phyloP scores from a whole-genome alignment of 1,140 invertebrate genomes.

The Drosophila suzukii region DNA sequence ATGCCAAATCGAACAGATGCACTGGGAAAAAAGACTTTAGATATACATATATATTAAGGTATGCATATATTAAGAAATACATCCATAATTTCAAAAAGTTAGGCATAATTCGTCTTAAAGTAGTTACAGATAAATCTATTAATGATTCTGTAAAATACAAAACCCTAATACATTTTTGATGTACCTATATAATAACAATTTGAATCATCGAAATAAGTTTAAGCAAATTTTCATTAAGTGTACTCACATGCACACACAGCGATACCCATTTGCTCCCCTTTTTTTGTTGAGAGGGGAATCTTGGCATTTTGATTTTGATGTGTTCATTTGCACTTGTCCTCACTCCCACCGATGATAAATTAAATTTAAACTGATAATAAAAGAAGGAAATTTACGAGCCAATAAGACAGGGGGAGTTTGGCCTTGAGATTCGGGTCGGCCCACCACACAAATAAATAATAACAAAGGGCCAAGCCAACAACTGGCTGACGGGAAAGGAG shows the following conservation, averaged over 20 bases:
- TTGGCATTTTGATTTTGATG: conserved; percentile 71
- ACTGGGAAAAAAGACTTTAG: not conserved
- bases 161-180: too few relatives aligned
- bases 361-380: conserved; percentile 82
- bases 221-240: not conserved
- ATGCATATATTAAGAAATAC: not conserved
- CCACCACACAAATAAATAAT: conserved; percentile 66
- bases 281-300: conserved; percentile 4
- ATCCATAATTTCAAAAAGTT: too few relatives aligned
- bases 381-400: conserved; percentile 75
- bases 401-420: conserved; percentile 59
- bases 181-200: too few relatives aligned
- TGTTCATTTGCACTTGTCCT: conserved; percentile 64
- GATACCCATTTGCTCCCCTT: not conserved
- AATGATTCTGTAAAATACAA: too few relatives aligned
- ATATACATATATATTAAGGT: too few relatives aligned
- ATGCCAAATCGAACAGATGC: conserved; percentile 5
- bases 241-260: not conserved
- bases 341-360: conserved; percentile 60
- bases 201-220: not conserved
- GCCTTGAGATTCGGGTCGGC: conserved; percentile 52
- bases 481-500: conserved; percentile 23
- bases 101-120: too few relatives aligned
- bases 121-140: too few relatives aligned
- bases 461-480: conserved; percentile 53